Base-by-base conservation (phyloP, 2,888 invertebrate genomes). In the Mongoloraphidia duomilia region DNA sequence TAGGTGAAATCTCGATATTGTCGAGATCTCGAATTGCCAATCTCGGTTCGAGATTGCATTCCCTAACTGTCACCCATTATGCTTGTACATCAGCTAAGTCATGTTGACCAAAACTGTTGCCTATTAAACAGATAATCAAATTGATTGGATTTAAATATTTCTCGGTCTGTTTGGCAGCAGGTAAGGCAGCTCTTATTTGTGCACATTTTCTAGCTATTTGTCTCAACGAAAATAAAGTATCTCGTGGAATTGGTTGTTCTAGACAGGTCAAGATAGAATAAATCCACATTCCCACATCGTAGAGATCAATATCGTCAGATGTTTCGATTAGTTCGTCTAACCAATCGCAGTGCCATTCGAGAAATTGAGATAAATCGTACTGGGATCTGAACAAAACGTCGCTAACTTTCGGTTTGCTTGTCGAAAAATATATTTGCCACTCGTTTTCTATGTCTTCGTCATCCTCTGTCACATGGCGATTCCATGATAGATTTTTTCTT, bases 51-150 rank as follows among this genome's bases (percentile, higher is more conserved):
- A n/a, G n/a, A n/a, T n/a, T n/a, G n/a, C n/a, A n/a, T n/a, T n/a
- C n/a, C n/a, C n/a, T 26, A 26, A 26, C 26, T 3, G 26, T 26
- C 5, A 6, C 26, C 26, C 26, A 6, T 26, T 26, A 26, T 26
- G 6, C 6, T 26, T 26, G 5, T 6, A 6, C 14, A 56, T 84
- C 84, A n/a, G 77, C 79, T 57, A 84, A 68, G 63, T 85, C 85
- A 53, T 71, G 67, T 63, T 85, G 84, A 53, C 76, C 73, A 64
- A 82, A 85, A 64, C 83, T 84, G 57, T 76, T 70, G 39, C 79
- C 75, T 34, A 84, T 77, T 51, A 85, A 63, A 62, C 82, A 82
- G 57, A 84, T 82, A 55, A 84, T 74, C 43, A 84, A 67, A 64
- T 82, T 84, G 37, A 81, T 59, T 3, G 79, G 72, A 42, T 68